Percentiles rank a stretch among this genome's conserved stretches.
These are phyloP conservation scores for Procambarus virginalis DNA, from an alignment of 1,140 invertebrate species.

Conservation along the genomic window DNA sequence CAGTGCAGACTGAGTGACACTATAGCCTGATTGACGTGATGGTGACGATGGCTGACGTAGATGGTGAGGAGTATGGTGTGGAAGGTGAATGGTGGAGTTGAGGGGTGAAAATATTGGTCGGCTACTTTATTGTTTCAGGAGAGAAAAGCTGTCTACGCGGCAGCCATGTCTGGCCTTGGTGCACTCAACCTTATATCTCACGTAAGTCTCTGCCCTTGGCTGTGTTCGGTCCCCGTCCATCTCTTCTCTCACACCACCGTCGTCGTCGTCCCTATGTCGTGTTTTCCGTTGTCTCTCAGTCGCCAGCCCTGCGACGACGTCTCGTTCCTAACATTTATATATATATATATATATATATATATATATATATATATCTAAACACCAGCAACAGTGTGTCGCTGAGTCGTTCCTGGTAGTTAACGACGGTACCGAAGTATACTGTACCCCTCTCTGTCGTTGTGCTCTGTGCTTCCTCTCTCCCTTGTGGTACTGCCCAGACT, in stretches of 20 bases:
- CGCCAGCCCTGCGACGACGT: neutral
- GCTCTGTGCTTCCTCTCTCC: too few relatives aligned
- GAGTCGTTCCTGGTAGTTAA: neutral
- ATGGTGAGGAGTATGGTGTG: conserved; percentile 17
- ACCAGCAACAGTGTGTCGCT: too few relatives aligned
- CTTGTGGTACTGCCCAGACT: neutral
- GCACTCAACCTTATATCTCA: conserved; percentile 47
- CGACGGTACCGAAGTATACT: conserved; percentile 9
- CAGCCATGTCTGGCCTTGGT: conserved; percentile 53
- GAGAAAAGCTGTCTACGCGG: conserved; percentile 33
- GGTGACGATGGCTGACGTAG: conserved; percentile 18
- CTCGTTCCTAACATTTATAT: neutral
- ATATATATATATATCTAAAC: too few relatives aligned
- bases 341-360: too few relatives aligned
- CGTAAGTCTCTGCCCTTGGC: conserved; percentile 19
- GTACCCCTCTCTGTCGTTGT: neutral
- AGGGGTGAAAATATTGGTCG: conserved; percentile 29
- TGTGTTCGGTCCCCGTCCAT: neutral
- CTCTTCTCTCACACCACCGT: too few relatives aligned
- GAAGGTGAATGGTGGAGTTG: conserved; percentile 7
- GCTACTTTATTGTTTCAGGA: conserved; percentile 42
- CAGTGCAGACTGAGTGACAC: too few relatives aligned
- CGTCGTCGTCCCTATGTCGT: too few relatives aligned
- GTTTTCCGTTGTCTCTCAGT: neutral
- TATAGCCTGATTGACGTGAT: neutral